Base-by-base conservation (phyloP, 2,888 invertebrate genomes). In the Amaurobius ferox region DNA sequence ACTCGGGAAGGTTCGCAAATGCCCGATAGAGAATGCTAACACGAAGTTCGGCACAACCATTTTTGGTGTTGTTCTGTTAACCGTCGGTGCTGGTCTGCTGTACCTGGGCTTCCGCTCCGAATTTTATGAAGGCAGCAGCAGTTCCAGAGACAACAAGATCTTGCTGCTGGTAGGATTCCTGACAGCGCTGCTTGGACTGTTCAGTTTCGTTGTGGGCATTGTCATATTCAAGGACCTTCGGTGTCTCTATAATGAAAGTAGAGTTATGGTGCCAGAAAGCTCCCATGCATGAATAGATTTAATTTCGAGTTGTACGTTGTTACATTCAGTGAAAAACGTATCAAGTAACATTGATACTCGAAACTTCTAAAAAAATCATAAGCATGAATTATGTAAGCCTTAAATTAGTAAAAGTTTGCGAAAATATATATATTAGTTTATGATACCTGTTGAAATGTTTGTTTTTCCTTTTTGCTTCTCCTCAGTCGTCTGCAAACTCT, bases 141-240 rank as follows among this genome's bases (percentile, higher is more conserved):
- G 5, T 16, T 23, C 55, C 23, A 55, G 55, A 23, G 55, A 55
- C 23, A 55, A 55, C 11, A 55, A 55, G 55, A n/a, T 55, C 5
- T 23, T 55, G 3, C 23, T 55, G 3, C 19, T 23, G 3, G 1
- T 3, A 5, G 55, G 55, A 1, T 55, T 55, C 11, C 2, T 55
- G 23, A 3, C 23, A 1, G 2, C 23, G 1, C 23, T 55, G 23
- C 23, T 55, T 19, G 55, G 55, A 1, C 2, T 23, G 23, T 55
- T 55, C 55, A 23, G 55, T 23, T 55, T 55, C 11, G 55, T 55
- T 23, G 55, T 55, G 55, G 23, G 55, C 55, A 55, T 55, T 55
- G 23, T 55, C 5, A 55, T 55, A 23, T 55, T 55, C 11, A 55
- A 55, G 11, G 55, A 55, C 11, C 23, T 55, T 23, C 23, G 23